Percentiles rank a stretch among this genome's conserved stretches.
Conservation (phyloP, 2,113 vertebrate species). For the Trichomycterus rosablanca region DNA sequence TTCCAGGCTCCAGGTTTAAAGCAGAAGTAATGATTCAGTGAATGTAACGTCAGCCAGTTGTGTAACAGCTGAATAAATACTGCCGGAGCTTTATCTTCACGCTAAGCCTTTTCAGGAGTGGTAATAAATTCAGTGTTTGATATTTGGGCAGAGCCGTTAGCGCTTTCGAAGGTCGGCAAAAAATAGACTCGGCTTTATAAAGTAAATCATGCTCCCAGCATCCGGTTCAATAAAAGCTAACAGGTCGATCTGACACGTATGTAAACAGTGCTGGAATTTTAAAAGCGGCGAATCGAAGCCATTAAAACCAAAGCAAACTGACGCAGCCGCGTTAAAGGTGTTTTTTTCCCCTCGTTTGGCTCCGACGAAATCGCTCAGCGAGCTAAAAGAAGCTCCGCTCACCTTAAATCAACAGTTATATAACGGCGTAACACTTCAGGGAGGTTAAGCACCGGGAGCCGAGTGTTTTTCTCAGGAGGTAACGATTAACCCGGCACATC, state of each 20-base stretch:
- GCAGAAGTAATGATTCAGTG: no score
- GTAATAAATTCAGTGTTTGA: constrained; percentile 4
- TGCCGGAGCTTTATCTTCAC: background rate
- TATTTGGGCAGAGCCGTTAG: no score
- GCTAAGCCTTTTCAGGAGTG: background rate
- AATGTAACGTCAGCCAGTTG: no score
- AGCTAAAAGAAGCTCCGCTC: constrained; percentile 5
- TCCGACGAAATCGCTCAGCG: background rate
- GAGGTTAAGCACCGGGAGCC: constrained; percentile 1
- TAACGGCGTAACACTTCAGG: background rate
- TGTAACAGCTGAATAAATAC: constrained; percentile 26
- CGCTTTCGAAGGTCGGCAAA: no score
- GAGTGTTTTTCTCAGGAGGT: constrained; percentile 13
- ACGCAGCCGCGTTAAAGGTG: background rate
- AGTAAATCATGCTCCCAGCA: no score
- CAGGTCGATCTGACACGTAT: no score
- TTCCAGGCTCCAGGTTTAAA: no score
- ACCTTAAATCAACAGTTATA: constrained; percentile 13
- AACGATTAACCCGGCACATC: constrained; percentile 34
- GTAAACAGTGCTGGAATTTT: no score
- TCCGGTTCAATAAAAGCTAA: no score
- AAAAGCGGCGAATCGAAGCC: no score
- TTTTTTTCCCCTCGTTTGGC: background rate
- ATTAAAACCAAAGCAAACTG: background rate
- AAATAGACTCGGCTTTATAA: no score